Base-by-base conservation (phyloP, 1,140 invertebrate genomes). In the Ips typographus region DNA sequence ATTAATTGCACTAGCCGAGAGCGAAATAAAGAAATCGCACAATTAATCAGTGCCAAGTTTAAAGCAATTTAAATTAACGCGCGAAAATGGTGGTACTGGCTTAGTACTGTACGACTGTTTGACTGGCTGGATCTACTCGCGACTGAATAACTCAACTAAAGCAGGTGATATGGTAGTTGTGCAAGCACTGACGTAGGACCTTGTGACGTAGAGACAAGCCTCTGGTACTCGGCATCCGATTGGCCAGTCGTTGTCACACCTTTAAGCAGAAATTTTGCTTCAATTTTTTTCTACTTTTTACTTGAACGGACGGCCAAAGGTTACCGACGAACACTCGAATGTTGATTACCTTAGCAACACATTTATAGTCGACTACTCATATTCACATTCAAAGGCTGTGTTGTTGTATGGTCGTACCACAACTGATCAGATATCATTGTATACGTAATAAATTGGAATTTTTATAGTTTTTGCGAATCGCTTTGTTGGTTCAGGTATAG, bases 131-230 rank as follows among this genome's bases (percentile, higher is more conserved):
- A 53, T 38, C n/a, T 7, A 65, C 68, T 70, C 67, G 49, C 66
- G 64, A 44, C 52, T 52, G 51, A 68, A 59, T 49, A 63, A 70
- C 59, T 69, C n/a, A 56, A 56, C 53, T 56, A 49, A 62, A 72
- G 71, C 67, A 69, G 67, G 66, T 71, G 70, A 71, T 72, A 61
- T 65, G 53, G 40, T 65, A 41, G 62, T 71, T 70, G 67, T 66
- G 63, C 68, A 58, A 66, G 57, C 49, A 37, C 59, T 62, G 67
- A 69, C 71, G 67, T 70, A 64, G 52, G 36, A 49, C 52, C 51
- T 62, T 40, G 63, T 72, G 71, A 72, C 71, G 71, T 72, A 57
- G 55, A 58, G 68, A 66, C 64, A 56, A 68, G 67, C 71, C 71
- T 41, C 71, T 65, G 41, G 47, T 43, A 36, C 36, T 7, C 39